Conservation (phyloP, 2,888 invertebrate genomes). For the Molorchus minor region DNA sequence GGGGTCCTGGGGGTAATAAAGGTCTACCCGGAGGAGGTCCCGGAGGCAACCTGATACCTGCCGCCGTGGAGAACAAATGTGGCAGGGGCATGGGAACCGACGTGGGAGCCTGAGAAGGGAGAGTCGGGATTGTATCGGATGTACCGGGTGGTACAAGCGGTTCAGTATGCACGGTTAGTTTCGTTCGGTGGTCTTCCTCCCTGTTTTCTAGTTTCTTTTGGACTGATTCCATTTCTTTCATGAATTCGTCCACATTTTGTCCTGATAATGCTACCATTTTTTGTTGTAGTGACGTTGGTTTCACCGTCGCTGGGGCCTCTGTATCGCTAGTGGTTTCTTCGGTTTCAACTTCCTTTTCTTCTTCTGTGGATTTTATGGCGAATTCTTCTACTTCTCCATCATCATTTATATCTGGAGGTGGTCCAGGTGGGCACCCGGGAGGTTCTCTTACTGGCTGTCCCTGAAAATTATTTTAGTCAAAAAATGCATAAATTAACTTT, state of each 20-base stretch:
- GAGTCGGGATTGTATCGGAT: conserved; percentile 51
- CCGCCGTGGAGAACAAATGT: conserved; percentile 52
- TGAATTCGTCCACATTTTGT: conserved; percentile 91
- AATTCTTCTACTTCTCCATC: conserved; percentile 69
- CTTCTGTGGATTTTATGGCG: conserved; percentile 47
- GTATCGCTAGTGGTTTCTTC: conserved; percentile 42
- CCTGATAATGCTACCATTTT: conserved; percentile 90
- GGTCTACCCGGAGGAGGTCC: conserved; percentile 66
- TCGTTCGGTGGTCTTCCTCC: conserved; percentile 43
- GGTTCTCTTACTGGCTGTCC: conserved; percentile 70
- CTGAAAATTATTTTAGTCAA: conserved; percentile 60
- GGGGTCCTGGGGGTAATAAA: conserved; percentile 67
- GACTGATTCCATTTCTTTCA: conserved; percentile 91
- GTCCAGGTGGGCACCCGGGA: conserved; percentile 88
- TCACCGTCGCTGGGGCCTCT: conserved; percentile 54
- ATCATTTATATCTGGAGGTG: conserved; percentile 77
- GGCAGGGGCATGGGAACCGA: conserved; percentile 65
- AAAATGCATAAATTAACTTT: no score
- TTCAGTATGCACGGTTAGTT: conserved; percentile 48
- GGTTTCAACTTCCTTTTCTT: conserved; percentile 47
- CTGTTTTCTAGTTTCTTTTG: conserved; percentile 73
- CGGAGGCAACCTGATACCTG: conserved; percentile 60
- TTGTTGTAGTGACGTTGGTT: conserved; percentile 83
- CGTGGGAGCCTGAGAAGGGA: conserved; percentile 45
- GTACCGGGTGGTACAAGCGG: conserved; percentile 56